Evolutionary conservation across 2,113 vertebrate genomes (phyloP).

Genomic region (Centropus unirufus): DNA sequence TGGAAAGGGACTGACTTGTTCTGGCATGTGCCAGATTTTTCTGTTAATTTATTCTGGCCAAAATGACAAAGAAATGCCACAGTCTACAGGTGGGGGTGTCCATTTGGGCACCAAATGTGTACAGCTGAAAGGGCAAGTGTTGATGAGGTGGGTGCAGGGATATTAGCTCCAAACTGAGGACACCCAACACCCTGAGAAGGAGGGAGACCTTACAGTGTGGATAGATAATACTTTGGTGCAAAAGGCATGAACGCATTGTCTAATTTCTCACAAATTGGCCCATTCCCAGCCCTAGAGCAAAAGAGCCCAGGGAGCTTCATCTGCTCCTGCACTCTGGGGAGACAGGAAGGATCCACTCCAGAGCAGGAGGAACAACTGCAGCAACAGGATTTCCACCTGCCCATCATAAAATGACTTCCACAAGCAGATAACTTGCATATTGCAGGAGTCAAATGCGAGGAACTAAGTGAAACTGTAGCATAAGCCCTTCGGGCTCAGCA

Average conservation of each 20-base stretch:
- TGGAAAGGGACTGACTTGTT: fast-evolving
- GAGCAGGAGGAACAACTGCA: background rate
- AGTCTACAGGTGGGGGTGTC: background rate
- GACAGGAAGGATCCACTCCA: fast-evolving
- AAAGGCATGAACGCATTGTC: fast-evolving
- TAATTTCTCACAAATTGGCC: background rate
- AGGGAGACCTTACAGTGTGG: fast-evolving
- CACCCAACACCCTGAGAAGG: fast-evolving
- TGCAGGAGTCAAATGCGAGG: background rate
- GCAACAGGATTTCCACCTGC: background rate
- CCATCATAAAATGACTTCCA: background rate
- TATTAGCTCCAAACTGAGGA: background rate
- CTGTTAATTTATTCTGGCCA: background rate
- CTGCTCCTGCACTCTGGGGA: background rate
- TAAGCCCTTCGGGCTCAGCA: background rate
- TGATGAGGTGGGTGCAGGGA: fast-evolving
- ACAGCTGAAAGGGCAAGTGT: background rate
- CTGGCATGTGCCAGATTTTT: background rate
- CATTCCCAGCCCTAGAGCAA: background rate
- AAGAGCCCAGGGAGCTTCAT: background rate
- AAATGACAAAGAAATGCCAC: fast-evolving
- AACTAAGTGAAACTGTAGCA: background rate
- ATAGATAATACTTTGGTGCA: fast-evolving
- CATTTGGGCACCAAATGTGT: background rate
- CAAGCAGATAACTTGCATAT: background rate